phyloP scores from a whole-genome alignment of 2,888 invertebrate species.

The Mythimna impura region DNA sequence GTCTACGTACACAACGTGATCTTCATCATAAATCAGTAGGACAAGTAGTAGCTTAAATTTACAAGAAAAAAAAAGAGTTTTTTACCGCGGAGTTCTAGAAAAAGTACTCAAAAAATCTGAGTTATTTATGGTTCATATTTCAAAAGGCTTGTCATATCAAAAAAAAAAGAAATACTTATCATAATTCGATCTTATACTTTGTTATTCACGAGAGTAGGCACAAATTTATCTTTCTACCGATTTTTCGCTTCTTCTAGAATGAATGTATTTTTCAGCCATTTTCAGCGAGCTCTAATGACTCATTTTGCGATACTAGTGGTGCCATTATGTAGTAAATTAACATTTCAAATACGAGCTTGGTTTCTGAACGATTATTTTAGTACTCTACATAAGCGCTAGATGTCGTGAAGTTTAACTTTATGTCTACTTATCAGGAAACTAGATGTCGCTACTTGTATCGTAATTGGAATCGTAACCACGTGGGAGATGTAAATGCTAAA shows the following conservation, averaged over 20 bases:
- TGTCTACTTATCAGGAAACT: not conserved
- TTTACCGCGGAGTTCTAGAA: not conserved
- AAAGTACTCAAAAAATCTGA: not conserved
- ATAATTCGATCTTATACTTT: constrained; percentile 1
- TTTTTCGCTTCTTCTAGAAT: not conserved
- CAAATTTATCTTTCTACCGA: not conserved
- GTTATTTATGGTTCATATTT: constrained; percentile 2
- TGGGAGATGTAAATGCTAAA: constrained; percentile 30
- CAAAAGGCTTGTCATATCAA: not conserved
- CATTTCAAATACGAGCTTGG: constrained; percentile 37
- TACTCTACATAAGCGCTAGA: constrained; percentile 30
- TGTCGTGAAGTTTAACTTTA: constrained; percentile 27
- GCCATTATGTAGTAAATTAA: constrained; percentile 48
- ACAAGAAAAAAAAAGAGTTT: not conserved
- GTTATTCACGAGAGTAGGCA: not conserved
- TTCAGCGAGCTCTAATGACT: not conserved
- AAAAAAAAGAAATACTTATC: not conserved
- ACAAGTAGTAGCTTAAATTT: not conserved
- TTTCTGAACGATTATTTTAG: constrained; percentile 21
- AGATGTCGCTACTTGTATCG: constrained; percentile 54
- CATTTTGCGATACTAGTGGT: constrained; percentile 52
- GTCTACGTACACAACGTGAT: not conserved
- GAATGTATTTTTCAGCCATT: not conserved
- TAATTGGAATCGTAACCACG: constrained; percentile 16
- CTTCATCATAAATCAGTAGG: not conserved